Percentiles rank a stretch among this genome's conserved stretches.
These are phyloP conservation scores for Eucera pruinosa DNA, from an alignment of 2,888 invertebrate species.

Conservation along the genomic window DNA sequence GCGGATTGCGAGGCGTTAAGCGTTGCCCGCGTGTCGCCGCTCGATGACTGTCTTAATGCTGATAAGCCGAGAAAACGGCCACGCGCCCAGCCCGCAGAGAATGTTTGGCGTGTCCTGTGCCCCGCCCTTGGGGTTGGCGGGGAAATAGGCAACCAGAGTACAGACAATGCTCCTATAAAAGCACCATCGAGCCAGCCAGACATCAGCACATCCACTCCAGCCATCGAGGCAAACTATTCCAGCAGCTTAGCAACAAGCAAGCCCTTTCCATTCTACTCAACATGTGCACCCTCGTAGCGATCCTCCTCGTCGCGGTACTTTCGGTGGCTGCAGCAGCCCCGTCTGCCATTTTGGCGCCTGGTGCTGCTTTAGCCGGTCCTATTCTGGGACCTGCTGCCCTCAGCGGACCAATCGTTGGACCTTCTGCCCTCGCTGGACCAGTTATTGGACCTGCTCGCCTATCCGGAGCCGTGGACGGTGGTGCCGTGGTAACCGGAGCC, in stretches of 20 bases:
- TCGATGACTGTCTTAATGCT: slow-evolving; percentile 67
- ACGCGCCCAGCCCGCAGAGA: slow-evolving; percentile 67
- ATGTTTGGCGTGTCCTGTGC: slow-evolving; percentile 80
- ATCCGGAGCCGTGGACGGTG: slow-evolving; percentile 82
- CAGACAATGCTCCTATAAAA: slow-evolving; percentile 79
- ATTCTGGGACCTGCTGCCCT: slow-evolving; percentile 77
- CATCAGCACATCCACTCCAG: slow-evolving; percentile 75
- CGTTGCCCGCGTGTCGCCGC: slow-evolving; percentile 59
- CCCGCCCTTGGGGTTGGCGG: slow-evolving; percentile 79
- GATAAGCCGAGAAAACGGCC: slow-evolving; percentile 66
- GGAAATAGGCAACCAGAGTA: slow-evolving; percentile 29
- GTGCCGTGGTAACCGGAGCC: slow-evolving; percentile 81
- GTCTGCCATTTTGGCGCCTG: slow-evolving; percentile 73
- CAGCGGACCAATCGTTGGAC: slow-evolving; percentile 77
- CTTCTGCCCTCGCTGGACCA: slow-evolving; percentile 78
- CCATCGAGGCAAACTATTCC: slow-evolving; percentile 59
- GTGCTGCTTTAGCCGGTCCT: slow-evolving; percentile 79
- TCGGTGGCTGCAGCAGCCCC: slow-evolving; percentile 78
- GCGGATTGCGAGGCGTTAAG: slow-evolving; percentile 59
- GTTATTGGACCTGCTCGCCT: slow-evolving; percentile 78
- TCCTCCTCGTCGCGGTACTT: slow-evolving; percentile 74
- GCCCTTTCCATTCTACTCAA: background rate
- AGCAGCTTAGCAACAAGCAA: slow-evolving; percentile 14
- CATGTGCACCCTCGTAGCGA: slow-evolving; percentile 76
- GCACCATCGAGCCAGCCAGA: slow-evolving; percentile 68